phyloP scores from a whole-genome alignment of 2,113 vertebrate species.

The Plectropomus leopardus region DNA sequence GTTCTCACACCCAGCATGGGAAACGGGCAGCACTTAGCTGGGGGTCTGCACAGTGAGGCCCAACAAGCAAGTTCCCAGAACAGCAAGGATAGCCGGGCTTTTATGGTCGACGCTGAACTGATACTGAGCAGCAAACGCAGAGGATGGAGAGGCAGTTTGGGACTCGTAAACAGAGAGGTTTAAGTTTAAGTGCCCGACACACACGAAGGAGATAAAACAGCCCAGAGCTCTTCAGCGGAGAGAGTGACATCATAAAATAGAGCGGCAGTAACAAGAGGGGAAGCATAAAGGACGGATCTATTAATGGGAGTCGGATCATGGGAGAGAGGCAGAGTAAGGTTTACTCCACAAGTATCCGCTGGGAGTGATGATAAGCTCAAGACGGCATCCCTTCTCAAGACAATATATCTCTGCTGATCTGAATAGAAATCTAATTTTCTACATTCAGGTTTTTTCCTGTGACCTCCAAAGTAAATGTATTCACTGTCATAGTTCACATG shows the following conservation, averaged over 20 bases:
- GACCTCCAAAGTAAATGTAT: slow-evolving; percentile 26
- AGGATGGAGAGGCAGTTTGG: slow-evolving; percentile 76
- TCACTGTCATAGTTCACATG: not conserved
- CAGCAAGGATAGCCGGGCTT: slow-evolving; percentile 52
- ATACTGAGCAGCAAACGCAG: slow-evolving; percentile 63
- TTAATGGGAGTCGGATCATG: slow-evolving; percentile 76
- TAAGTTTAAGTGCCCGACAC: slow-evolving; percentile 80
- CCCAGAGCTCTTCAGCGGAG: slow-evolving; percentile 77
- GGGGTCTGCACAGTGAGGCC: slow-evolving; percentile 45
- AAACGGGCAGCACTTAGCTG: slow-evolving; percentile 50
- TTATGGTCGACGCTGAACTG: slow-evolving; percentile 65
- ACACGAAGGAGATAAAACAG: slow-evolving; percentile 79
- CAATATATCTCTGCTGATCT: slow-evolving; percentile 34
- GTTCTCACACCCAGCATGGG: slow-evolving; percentile 48
- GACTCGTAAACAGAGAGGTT: slow-evolving; percentile 81
- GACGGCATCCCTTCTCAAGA: slow-evolving; percentile 48
- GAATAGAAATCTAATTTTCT: slow-evolving; percentile 52
- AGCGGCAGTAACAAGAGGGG: slow-evolving; percentile 78
- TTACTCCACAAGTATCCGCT: slow-evolving; percentile 57
- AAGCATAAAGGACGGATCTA: slow-evolving; percentile 79
- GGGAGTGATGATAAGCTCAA: slow-evolving; percentile 57
- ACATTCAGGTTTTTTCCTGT: slow-evolving; percentile 7
- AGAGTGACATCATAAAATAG: slow-evolving; percentile 82
- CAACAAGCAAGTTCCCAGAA: slow-evolving; percentile 49
- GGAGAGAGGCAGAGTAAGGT: slow-evolving; percentile 59